Base-by-base conservation (phyloP, 2,888 invertebrate genomes). In the Neocrepidodera transversa region DNA sequence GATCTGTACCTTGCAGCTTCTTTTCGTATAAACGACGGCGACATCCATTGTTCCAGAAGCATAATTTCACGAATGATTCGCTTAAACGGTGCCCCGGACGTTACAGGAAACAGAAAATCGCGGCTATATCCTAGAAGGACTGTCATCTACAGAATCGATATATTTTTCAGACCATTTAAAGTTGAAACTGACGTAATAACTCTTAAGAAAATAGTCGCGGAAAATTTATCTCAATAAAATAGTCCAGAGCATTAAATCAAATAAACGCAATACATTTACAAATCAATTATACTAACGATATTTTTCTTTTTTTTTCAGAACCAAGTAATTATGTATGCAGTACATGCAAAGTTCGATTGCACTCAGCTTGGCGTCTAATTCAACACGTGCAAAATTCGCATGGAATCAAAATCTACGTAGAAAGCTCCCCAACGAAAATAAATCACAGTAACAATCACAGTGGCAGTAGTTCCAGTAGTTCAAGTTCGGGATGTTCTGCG, bases 341-440 rank as follows among this genome's bases (percentile, higher is more conserved):
- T 43, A 95, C 95, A 68, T 97, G 97, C 83, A 94, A 95, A 76
- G 90, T 92, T 65, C 88, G 92, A 48, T 88, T 93, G 70, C 89
- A 89, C 71, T 95, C 95, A n/a, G 96, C 97, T 5, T 97, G 97
- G 97, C 86, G 91, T 58, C 84, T 97, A 62, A 87, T 97, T 35
- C 96, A 97, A 78, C 97, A 97, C 79, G 96, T 93, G 20, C 97
- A 97, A 79, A 91, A 92, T 74, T 88, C 91, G 60, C 97, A 97
- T 76, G 96, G 96, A 14, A 90, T 97, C 63, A 92, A 94, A 79
- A 93, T 97, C 74, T 97, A 95, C 83, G 86, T 91, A 51, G 92
- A 92, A 71, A 83, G 83, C 52, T 81, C 82, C 5, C 79, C 79
- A 0, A 71, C 71, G 10, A 75, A 73, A 47, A 80, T 74, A 74